Conservation (phyloP, 2,797 vertebrate species). For the Smutsia gigantea region DNA sequence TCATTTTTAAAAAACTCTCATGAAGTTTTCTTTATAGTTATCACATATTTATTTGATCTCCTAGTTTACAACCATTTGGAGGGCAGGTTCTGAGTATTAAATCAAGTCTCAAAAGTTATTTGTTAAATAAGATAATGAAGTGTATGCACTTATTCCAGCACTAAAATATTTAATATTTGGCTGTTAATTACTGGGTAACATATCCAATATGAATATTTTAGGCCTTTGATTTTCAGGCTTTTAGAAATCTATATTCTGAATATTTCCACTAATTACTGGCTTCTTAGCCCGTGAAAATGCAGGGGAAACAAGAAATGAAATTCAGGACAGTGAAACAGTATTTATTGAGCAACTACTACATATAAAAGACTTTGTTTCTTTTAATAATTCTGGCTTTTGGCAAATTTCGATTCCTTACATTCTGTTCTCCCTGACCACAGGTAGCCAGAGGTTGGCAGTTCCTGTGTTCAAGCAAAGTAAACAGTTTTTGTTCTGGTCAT, state of each 20-base stretch:
- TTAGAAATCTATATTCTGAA: neutral
- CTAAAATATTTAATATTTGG: constrained; percentile 9
- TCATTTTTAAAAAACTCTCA: neutral
- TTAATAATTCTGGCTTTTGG: constrained; percentile 32
- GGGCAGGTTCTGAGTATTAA: neutral
- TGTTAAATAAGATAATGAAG: neutral
- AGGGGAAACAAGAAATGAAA: constrained; percentile 56
- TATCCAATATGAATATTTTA: neutral
- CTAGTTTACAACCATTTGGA: neutral
- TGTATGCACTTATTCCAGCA: neutral
- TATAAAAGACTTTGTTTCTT: constrained; percentile 41
- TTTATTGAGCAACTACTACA: neutral
- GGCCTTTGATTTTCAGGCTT: constrained; percentile 31
- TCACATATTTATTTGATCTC: neutral
- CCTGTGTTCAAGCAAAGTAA: constrained; percentile 61
- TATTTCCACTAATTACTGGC: neutral
- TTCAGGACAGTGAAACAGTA: constrained; percentile 9
- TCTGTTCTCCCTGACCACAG: constrained; percentile 37
- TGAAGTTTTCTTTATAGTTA: neutral
- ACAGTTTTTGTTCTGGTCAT: constrained; percentile 52
- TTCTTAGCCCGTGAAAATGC: constrained; percentile 10
- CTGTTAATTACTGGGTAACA: constrained; percentile 34
- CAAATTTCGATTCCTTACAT: neutral
- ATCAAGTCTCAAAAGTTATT: neutral
- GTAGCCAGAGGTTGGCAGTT: constrained; percentile 11